phyloP scores from a whole-genome alignment of 2,797 vertebrate species.

The Crocodylus rhombifer region DNA sequence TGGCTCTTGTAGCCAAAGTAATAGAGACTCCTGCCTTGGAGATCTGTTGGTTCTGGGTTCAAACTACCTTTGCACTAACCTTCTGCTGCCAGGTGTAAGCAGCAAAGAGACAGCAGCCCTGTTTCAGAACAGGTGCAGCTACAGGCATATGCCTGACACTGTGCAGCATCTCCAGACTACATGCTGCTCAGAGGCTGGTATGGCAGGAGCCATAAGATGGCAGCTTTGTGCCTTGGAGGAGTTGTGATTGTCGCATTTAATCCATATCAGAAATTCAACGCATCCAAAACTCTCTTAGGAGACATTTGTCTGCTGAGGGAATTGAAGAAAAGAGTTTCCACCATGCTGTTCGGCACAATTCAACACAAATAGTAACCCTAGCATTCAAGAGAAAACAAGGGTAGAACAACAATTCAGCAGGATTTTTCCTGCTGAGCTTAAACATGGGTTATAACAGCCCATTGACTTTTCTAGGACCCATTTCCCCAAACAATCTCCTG shows the following conservation, averaged over 20 bases:
- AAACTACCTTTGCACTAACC: no score
- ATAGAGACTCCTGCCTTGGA: fast-evolving
- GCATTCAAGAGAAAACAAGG: neutral
- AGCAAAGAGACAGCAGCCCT: neutral
- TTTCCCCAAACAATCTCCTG: slow-evolving; percentile 3
- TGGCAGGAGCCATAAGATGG: neutral
- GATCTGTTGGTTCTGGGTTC: fast-evolving
- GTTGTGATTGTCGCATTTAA: neutral
- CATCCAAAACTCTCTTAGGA: neutral
- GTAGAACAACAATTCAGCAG: neutral
- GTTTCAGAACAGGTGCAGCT: neutral
- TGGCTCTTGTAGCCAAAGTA: neutral
- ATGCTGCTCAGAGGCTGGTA: neutral
- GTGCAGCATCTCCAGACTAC: neutral
- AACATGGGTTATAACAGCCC: neutral
- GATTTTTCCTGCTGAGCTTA: slow-evolving; percentile 6
- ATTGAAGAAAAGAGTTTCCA: neutral
- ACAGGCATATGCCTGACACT: neutral
- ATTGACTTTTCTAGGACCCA: slow-evolving; percentile 24
- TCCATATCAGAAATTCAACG: neutral
- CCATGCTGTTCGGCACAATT: neutral
- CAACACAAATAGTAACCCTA: neutral
- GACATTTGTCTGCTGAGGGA: neutral
- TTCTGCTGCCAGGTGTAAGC: no score
- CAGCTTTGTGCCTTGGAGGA: neutral